phyloP scores from a whole-genome alignment of 2,888 invertebrate genomes.

The Calliopum simillimum region DNA sequence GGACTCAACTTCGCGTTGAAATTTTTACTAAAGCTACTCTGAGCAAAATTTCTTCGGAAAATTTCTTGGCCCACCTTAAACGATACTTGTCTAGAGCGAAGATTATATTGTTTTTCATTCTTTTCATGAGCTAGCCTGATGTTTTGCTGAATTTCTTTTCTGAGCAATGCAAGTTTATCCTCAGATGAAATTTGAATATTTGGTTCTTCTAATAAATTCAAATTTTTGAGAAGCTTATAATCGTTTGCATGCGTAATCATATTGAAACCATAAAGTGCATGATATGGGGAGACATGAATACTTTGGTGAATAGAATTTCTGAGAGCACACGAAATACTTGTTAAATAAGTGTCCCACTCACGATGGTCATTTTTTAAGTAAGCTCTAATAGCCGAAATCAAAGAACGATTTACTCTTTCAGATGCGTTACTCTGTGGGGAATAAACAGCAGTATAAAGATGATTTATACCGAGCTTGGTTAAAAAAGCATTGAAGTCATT shows the following conservation, averaged over 20 bases:
- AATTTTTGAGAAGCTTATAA: constrained; percentile 24
- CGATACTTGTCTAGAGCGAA: constrained; percentile 12
- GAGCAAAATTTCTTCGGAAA: constrained; percentile 32
- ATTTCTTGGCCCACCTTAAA: constrained; percentile 32
- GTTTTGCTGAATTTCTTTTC: constrained; percentile 6
- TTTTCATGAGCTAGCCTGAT: constrained; percentile 26
- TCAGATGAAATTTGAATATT: neutral
- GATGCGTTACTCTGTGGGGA: constrained; percentile 58
- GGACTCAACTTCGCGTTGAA: constrained; percentile 23
- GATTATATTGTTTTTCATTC: constrained; percentile 28
- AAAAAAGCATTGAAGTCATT: constrained; percentile 41
- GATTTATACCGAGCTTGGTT: constrained; percentile 36
- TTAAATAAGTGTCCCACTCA: constrained; percentile 38
- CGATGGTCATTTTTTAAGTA: constrained; percentile 39
- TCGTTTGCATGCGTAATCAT: constrained; percentile 36
- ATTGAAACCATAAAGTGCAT: constrained; percentile 30
- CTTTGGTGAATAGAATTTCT: constrained; percentile 34
- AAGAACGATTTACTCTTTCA: constrained; percentile 54
- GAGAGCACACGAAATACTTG: constrained; percentile 33
- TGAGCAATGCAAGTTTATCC: neutral
- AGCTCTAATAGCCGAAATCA: constrained; percentile 51
- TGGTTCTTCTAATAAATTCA: constrained; percentile 20
- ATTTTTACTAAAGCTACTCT: constrained; percentile 10
- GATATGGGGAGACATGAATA: constrained; percentile 35
- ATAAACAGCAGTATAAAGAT: constrained; percentile 49